Base-by-base conservation (phyloP, 2,888 invertebrate genomes). In the Syrphus vitripennis region DNA sequence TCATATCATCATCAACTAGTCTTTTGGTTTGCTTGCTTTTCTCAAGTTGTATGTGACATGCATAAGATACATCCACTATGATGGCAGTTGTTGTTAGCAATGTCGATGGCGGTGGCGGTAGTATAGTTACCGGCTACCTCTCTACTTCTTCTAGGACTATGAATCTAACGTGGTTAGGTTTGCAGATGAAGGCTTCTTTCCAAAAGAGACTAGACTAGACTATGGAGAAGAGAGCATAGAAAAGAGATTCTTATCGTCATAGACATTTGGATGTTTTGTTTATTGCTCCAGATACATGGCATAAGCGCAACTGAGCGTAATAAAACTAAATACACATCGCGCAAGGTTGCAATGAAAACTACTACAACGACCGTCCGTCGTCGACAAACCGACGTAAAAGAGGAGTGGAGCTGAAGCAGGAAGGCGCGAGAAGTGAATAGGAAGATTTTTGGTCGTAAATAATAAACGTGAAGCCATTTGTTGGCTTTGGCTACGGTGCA, bases 251-350 rank as follows among this genome's bases (percentile, higher is more conserved):
- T 82, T 82, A 86, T 86, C 86, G 34, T n/a, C 42, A 65, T 57
- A 69, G 86, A 86, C 82, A 86, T 82, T 86, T 82, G 86, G 86
- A 77, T 86, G 82, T 81, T 86, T 86, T 82, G 86, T 86, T 86
- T 86, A 86, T 86, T 86, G 86, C 86, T 86, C 86, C 69, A 86
- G 86, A 86, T 86, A 82, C 86, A 86, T 74, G 77, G 78, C 70
- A 65, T 86, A 84, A 77, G 72, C 77, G 72, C 86, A 81, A 86
- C 86, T 82, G 74, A 86, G 72, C 74, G 82, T 82, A 86, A 86
- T 86, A 86, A 86, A 86, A 86, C 82, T 74, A 86, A 81, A 82
- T 82, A 86, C 82, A 82, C 78, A 67, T 67, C 67, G 48, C 86
- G 69, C 81, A 81, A 82, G 82, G 77, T 72, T 77, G 74, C 65